phyloP scores from a whole-genome alignment of 1,140 invertebrate species.

The Drosophila malerkotliana region DNA sequence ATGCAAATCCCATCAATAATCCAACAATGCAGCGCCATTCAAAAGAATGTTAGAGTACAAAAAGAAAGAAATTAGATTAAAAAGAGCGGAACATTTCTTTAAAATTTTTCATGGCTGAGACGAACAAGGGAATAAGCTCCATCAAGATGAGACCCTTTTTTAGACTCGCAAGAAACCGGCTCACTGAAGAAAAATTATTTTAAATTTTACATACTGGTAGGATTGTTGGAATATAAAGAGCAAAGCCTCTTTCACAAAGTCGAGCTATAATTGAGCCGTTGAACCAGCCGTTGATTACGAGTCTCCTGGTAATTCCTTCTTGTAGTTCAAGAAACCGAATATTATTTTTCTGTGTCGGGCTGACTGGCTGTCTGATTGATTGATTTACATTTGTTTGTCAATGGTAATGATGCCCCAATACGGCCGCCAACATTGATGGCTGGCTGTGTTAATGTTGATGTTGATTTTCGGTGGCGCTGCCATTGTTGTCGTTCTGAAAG shows the following conservation, averaged over 20 bases:
- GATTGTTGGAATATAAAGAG: too few species aligned
- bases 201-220: too few species aligned
- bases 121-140: neutral
- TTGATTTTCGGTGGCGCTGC: slow-evolving; percentile 2
- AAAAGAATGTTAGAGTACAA: slow-evolving; percentile 4
- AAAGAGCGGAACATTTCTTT: slow-evolving; percentile 7
- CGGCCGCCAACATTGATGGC: neutral
- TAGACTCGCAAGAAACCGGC: neutral
- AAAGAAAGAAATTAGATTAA: slow-evolving; percentile 5
- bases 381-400: slow-evolving; percentile 45
- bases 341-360: neutral
- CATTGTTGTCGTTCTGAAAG: slow-evolving; percentile 15
- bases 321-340: neutral
- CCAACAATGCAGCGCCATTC: slow-evolving; percentile 19
- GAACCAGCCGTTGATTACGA: neutral
- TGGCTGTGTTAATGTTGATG: slow-evolving; percentile 2
- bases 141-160: neutral
- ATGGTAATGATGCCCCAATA: slow-evolving; percentile 23
- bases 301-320: neutral
- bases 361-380: slow-evolving; percentile 32
- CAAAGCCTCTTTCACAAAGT: too few species aligned
- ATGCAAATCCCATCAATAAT: slow-evolving; percentile 49
- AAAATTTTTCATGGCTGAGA: slow-evolving; percentile 4
- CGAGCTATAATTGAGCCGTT: neutral
- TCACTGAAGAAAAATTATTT: too few species aligned